Base-by-base conservation (phyloP, 2,888 invertebrate species). In the Zhuqinia jingwanae region DNA sequence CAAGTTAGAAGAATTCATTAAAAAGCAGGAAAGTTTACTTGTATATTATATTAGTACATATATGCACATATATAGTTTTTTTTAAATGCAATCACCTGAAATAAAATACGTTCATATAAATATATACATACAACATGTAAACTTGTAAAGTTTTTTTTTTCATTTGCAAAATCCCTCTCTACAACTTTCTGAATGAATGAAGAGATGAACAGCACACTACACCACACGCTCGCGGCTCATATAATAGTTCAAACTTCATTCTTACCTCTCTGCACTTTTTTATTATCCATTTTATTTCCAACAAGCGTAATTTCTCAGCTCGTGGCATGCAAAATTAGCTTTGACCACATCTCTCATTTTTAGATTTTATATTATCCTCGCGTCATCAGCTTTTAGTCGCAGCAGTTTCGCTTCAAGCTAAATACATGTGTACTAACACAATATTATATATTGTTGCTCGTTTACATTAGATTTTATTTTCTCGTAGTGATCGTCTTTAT, bases 281-380 rank as follows among this genome's bases (percentile, higher is more conserved):
- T 65, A 60, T 65, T 65, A 30, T 65, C 65, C 36, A 65, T 65
- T 65, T 65, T 36, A 65, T 42, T 17, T 65, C 65, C 17, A 36
- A 36, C 36, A 42, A 56, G 10, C 65, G 20, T 56, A 56, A 56
- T 56, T 47, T 20, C 56, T 56, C 8, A 17, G 20, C 30, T 65
- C 42, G 79, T 80, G 80, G 79, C 53, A 86, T 76, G 80, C 81
- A 86, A 87, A 87, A 87, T 87, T 82, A 87, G 58, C 58, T 81
- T 82, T 87, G 87, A 87, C 87, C 82, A 87, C 87, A 82, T 70
- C 79, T 63, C 47, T 56, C n/a, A n/a, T n/a, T n/a, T n/a, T n/a
- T n/a, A n/a, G n/a, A n/a, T n/a, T n/a, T n/a, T n/a, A n/a, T n/a
- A n/a, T n/a, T n/a, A n/a, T n/a, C n/a, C n/a, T n/a, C n/a, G n/a